phyloP scores from a whole-genome alignment of 2,113 vertebrate species.

The Toxotes jaculatrix region DNA sequence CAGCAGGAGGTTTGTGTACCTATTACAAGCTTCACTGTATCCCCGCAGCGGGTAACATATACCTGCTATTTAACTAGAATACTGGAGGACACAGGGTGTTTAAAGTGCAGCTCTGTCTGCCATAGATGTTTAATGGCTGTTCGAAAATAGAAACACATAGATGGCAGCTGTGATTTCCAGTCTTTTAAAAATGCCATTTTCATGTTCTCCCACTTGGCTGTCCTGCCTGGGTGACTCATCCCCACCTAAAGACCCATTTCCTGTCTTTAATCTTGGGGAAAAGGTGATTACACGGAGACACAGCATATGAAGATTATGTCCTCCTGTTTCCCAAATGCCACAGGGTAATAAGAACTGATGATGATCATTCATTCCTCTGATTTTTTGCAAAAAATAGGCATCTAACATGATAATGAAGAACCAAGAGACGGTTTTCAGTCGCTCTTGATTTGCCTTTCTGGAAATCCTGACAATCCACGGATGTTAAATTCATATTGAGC shows the following conservation, averaged over 20 bases:
- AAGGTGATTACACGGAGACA: slow-evolving; percentile 66
- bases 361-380: slow-evolving; percentile 38
- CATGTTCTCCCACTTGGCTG: slow-evolving; percentile 49
- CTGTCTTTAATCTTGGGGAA: slow-evolving; percentile 57
- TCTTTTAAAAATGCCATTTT: slow-evolving; percentile 61
- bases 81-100: slow-evolving; percentile 38
- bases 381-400: slow-evolving; percentile 27
- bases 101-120: slow-evolving; percentile 36
- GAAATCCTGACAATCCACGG: background rate
- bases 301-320: slow-evolving; percentile 33
- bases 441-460: background rate
- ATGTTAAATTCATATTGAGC: background rate
- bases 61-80: slow-evolving; percentile 45
- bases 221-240: slow-evolving; percentile 55
- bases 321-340: slow-evolving; percentile 59
- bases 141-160: slow-evolving; percentile 62
- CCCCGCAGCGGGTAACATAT: slow-evolving; percentile 43
- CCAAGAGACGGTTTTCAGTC: background rate
- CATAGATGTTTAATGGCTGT: slow-evolving; percentile 27
- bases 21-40: slow-evolving; percentile 55
- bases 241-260: slow-evolving; percentile 44
- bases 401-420: slow-evolving; percentile 22
- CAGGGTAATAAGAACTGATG: slow-evolving; percentile 47
- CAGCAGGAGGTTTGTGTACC: slow-evolving; percentile 39
- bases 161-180: slow-evolving; percentile 27